Evolutionary conservation across 2,113 vertebrate genomes (phyloP), one percentile per base, ranked within the genome.

Genomic region (Cyrtonyx montezumae): DNA sequence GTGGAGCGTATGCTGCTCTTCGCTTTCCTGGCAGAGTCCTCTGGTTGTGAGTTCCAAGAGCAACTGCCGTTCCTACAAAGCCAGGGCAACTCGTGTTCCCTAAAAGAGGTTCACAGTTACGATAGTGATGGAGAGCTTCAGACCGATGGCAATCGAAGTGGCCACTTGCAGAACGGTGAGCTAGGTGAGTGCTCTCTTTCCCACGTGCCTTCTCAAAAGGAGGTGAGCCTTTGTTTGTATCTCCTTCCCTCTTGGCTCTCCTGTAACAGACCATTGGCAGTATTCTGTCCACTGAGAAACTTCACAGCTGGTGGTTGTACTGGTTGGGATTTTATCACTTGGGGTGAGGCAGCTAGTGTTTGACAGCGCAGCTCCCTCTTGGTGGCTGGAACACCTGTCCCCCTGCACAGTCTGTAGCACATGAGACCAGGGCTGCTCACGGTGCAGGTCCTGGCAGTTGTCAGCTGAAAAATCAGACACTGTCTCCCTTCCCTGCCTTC

Each of bases 81-180:
- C 1, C 78, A 92, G 2, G 51, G 76, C 28, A 3, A 34, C 0
- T 0, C 30, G 21, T 1, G 30, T 20, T 11, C 11, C 2, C 2
- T 11, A 9, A 4, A 6, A 13, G 4, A 2, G 11, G 11, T 6
- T 13, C 17, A 2, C 12, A 21, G 2, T 17, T 32, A 11, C 2
- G 79, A 76, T 0, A 78, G 89, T 1, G 37, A 96, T 0, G 53
- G 79, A 1, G 97, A 97, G 19, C 97, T 98, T 19, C 97, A 98
- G 94, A 98, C 97, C 0, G 98, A 98, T 0, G 98, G 98, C 66
- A 97, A 95, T 70, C 92, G 75, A 8, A 69, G 85, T 0, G 97
- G 97, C 66, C 85, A 30, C 59, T 5, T 84, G 4, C 36, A 13
- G 28, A 75, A 48, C 0, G 83, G n/a, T 7, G 90, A 82, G 20